Evolutionary conservation across 2,113 vertebrate species (phyloP), one percentile per base, ranked within the genome.

Genomic region (Rhynchomys soricoides): DNA sequence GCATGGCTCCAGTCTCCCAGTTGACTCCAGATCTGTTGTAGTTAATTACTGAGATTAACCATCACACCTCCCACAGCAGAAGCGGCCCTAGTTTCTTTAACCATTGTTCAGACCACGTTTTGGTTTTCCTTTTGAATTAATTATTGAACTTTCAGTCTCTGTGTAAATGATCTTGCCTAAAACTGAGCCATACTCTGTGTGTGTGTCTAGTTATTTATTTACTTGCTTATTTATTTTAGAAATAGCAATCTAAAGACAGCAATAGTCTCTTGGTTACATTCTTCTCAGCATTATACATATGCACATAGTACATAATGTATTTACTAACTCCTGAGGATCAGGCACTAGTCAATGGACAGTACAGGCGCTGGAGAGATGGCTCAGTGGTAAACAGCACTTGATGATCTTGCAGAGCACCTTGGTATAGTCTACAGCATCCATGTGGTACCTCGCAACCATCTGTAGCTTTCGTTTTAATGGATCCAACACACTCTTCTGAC

Each of bases 71-170:
- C 22, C 22, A 83, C 3, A 83, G 7, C 34, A 43, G 45, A 48
- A 52, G 21, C 83, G 52, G n/a, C 73, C 31, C n/a, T 48, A 43
- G 37, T 78, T 73, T 57, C n/a, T 92, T 89, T 24, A 90, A 52
- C 24, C 43, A n/a, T 74, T 90, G 45, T 78, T 92, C 62, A 66
- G 48, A 50, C 45, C 57, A 59, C 17, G 21, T 82, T 68, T 64
- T 13, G 43, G 15, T 59, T 96, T 93, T 81, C 57, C 59, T 62
- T 90, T 94, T 85, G 55, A 92, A 52, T 73, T 52, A 22, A 37
- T 19, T 82, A 87, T 55, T 55, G 15, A 1, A 45, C 92, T 95
- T 92, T 73, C 15, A 83, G 34, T 73, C 3, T 87, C 31, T 93
- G 10, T 37, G 48, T 79, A 75, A 95, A 82, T 75, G 62, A 75